Percentiles rank a stretch among this genome's conserved stretches.
phyloP scores from a whole-genome alignment of 2,113 vertebrate genomes.

The Ceuthmochares aereus region DNA sequence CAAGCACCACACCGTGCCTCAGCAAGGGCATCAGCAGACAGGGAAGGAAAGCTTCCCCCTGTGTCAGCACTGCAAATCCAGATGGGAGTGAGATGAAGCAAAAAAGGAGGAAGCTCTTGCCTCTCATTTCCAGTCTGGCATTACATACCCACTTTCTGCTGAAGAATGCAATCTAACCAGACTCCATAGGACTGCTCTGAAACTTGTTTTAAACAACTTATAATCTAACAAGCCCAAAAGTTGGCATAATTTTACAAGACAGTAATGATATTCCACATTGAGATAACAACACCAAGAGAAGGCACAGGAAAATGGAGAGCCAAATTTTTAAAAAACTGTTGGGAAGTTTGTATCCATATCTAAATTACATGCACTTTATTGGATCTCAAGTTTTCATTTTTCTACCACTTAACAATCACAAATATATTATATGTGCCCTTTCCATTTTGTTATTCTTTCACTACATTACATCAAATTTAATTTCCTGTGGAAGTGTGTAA shows the following conservation, averaged over 20 bases:
- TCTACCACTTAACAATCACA: slow-evolving; percentile 23
- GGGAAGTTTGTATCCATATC: not conserved
- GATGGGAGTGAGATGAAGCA: not conserved
- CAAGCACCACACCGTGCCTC: fast-evolving
- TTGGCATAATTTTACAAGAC: not conserved
- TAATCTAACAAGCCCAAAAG: not conserved
- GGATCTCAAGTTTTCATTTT: slow-evolving; percentile 33
- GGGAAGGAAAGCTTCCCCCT: not conserved
- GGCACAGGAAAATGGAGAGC: not conserved
- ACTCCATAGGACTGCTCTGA: not conserved
- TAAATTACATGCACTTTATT: slow-evolving; percentile 17
- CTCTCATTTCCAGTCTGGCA: not conserved
- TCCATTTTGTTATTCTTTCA: slow-evolving; percentile 38
- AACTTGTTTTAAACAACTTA: not conserved
- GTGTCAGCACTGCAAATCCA: not conserved
- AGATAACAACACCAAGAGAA: not conserved
- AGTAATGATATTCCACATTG: not conserved
- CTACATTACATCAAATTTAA: slow-evolving; percentile 53
- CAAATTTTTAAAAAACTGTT: not conserved
- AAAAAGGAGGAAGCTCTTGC: not conserved
- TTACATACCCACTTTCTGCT: not conserved
- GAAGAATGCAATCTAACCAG: not conserved
- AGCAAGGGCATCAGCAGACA: fast-evolving
- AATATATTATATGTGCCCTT: not conserved
- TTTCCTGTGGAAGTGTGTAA: slow-evolving; percentile 57